A percentile compares a stretch with the other conserved stretches of the same genome.
Conservation (phyloP, 2,113 vertebrate species). For the Platanista minor region DNA sequence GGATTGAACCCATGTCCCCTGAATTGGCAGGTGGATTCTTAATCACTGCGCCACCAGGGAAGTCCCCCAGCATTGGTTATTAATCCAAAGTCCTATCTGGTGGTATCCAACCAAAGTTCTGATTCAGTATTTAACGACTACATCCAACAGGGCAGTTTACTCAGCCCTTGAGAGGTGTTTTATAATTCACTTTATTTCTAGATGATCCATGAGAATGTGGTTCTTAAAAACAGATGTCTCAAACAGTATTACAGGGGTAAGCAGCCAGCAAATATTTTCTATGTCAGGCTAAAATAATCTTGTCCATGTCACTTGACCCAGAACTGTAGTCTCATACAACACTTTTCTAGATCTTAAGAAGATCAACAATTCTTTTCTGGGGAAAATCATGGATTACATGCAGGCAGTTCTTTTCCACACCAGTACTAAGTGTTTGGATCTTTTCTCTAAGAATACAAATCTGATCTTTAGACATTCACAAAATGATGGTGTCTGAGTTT, state of each 20-base stretch:
- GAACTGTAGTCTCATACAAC: neutral
- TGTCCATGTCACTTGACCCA: neutral
- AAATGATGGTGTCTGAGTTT: neutral
- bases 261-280: neutral
- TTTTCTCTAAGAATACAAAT: constrained; percentile 13
- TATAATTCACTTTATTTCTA: neutral
- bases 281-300: neutral
- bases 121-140: neutral
- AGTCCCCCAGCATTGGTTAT: neutral
- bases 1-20: no score
- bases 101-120: neutral
- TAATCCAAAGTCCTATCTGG: neutral
- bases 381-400: neutral
- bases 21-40: no score
- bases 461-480: neutral
- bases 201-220: neutral
- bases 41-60: no score
- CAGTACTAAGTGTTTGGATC: neutral
- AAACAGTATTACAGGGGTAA: neutral
- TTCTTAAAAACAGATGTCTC: constrained; percentile 18
- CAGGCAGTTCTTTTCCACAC: neutral
- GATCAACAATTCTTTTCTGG: neutral
- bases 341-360: constrained; percentile 7
- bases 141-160: neutral
- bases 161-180: neutral